Base-by-base conservation (phyloP, 2,113 vertebrate genomes). In the Pyrgilauda ruficollis region DNA sequence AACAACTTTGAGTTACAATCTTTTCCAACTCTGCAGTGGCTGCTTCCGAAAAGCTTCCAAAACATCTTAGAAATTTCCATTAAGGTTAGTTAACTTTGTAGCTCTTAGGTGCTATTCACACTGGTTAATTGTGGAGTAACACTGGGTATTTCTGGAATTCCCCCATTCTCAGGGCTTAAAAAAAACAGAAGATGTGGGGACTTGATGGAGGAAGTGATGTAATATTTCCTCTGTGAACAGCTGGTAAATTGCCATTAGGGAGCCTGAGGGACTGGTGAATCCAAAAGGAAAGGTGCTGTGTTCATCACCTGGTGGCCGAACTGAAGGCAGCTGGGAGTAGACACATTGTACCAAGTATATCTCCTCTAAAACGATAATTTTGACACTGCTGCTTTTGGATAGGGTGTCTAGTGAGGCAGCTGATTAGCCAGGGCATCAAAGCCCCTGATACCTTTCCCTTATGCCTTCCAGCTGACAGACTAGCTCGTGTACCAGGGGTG, bases 401-500 rank as follows among this genome's bases (percentile, higher is more conserved):
- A 27, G 16, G 27, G 8, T 11, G 28, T 18, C 39, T 74, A 23
- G 17, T 21, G 56, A 52, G 55, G 63, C 77, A 83, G 61, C 33
- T 84, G n/a, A 43, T 35, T 37, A 67, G 15, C 10, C 44, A 61
- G 14, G 15, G 5, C 22, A 46, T 16, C 9, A 49, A 58, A 88
- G 13, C 5, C 43, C 72, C 41, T 92, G 61, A 92, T 16, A 26
- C 7, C 77, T 66, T 93, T 89, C n/a, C 94, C 52, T 96, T 78
- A 3, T 90, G 43, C 83, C 12, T 96, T 96, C 52, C 66, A 99
- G 98, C 98, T 95, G 96, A 97, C 21, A 97, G 96, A 26, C 86
- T 99, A 35, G 79, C 97, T 41, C 21, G 10, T 1, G 80, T 99
- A 7, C 97, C 98, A 0, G 98, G 98, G 3, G 94, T 99, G 12